A percentile compares a stretch with the other conserved stretches of the same genome.
Conservation (phyloP, 2,888 invertebrate genomes). For the Sialis lutaria region DNA sequence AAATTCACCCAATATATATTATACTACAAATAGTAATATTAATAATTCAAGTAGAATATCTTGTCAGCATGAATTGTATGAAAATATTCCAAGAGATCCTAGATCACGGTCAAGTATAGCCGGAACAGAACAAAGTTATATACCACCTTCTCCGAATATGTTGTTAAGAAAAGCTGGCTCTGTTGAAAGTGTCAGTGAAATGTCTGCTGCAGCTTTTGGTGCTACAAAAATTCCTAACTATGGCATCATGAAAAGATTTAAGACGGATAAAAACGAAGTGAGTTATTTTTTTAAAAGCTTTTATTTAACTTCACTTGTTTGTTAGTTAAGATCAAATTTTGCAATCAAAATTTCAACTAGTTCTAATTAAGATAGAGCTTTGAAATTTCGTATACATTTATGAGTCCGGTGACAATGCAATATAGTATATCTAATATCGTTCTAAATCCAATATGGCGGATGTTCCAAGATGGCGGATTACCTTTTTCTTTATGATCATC, state of each 20-base stretch:
- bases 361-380: too few relatives aligned
- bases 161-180: constrained; percentile 20
- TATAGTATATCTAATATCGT: too few relatives aligned
- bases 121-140: background rate
- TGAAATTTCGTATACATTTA: too few relatives aligned
- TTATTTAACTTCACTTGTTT: too few relatives aligned
- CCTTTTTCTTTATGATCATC: too few relatives aligned
- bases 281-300: constrained; percentile 1
- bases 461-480: too few relatives aligned
- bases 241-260: constrained; percentile 25
- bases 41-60: background rate
- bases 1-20: constrained; percentile 24
- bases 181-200: constrained; percentile 18
- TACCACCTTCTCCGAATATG: background rate
- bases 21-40: constrained; percentile 12
- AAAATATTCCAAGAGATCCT: constrained; percentile 1
- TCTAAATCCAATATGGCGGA: too few relatives aligned
- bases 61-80: too few relatives aligned
- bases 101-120: constrained; percentile 2
- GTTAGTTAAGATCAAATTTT: too few relatives aligned
- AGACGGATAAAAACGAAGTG: constrained; percentile 24
- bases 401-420: too few relatives aligned
- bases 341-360: too few relatives aligned
- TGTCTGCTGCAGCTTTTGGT: background rate
- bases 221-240: constrained; percentile 10